Base-by-base conservation (phyloP, 2,113 vertebrate genomes). In the Eulemur macaco region DNA sequence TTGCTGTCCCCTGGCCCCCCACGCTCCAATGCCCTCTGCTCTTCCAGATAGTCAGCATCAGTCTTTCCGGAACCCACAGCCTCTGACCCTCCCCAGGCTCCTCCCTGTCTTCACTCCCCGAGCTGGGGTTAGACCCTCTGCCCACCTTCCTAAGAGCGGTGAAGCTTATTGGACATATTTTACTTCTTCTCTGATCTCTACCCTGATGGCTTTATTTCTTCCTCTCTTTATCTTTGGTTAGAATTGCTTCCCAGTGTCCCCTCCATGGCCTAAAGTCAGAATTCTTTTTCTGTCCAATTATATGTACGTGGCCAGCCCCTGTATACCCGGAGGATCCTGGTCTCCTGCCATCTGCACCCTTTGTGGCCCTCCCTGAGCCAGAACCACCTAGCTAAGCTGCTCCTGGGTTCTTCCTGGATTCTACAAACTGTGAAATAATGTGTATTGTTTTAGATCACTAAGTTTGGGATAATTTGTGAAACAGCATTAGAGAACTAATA, bases 401-500 rank as follows among this genome's bases (percentile, higher is more conserved):
- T 77, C 5, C n/a, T 10, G 4, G 34, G n/a, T 85, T 58, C 37
- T n/a, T 60, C 3, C 81, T 69, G 3, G 34, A 29, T 25, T 82
- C 54, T 63, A 86, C 17, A 73, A 34, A 71, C 80, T 29, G 21
- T 25, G 58, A 92, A 76, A 77, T 29, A 68, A 81, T 29, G 8
- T 31, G 50, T 63, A 60, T 25, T 66, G 25, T 95, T 95, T 91
- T 80, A 94, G 80, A n/a, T 17, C 42, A 64, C 39, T 29, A 15
- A 68, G 47, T 91, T 88, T 87, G 29, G 37, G 60, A 39, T 80
- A 27, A 60, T 29, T 81, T 73, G 31, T 88, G 74, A 52, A 90
- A 54, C 7, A 37, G 25, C 34, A 45, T 23, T 27, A 52, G 82
- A 47, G 42, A 10, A 56, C 18, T 34, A 54, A 77, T 63, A 60